Base-by-base conservation (phyloP, 1,140 invertebrate genomes). In the Aphaenogaster ashmeadi region DNA sequence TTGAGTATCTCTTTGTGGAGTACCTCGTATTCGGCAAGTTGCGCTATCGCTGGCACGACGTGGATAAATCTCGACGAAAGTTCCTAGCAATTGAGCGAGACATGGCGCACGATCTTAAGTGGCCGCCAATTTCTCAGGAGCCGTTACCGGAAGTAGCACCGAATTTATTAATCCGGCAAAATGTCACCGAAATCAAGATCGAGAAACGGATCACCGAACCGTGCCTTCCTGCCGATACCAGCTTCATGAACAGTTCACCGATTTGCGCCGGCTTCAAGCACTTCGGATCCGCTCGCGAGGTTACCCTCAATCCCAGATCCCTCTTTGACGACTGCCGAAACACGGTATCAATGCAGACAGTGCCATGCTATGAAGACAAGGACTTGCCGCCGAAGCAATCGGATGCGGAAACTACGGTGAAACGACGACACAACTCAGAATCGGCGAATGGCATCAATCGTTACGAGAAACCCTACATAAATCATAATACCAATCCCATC, bases 81-180 rank as follows among this genome's bases (percentile, higher is more conserved):
- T 97, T 96, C 88, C 93, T 97, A 44, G 95, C 95, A 9, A 95
- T 97, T 4, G 97, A 97, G 83, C 93, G 95, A 13, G 95, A 97
- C 58, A 92, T 97, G 79, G 92, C 95, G n/a, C 90, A 93, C 15
- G 96, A 96, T 88, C 90, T 92, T 0, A 96, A 96, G 74, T 97
- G 97, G 97, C 97, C 97, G 9, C 95, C 96, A 0, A 87, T 96
- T 3, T 94, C 93, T 0, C 92, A 93, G 8, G 95, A 96, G 52
- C 94, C 95, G 0, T 44, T 94, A 3, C 94, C 94, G 0, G 95
- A 95, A 84, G 89, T 91, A 0, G 88, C 92, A 0, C 93, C 94
- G 0, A 93, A 95, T 52, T 89, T 94, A 7, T 77, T 94, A 0
- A 93, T 95, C 2, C 91, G 95, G 0, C 95, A 94, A 47, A 95